phyloP scores from a whole-genome alignment of 2,797 vertebrate species.

The Labeo calbasu region DNA sequence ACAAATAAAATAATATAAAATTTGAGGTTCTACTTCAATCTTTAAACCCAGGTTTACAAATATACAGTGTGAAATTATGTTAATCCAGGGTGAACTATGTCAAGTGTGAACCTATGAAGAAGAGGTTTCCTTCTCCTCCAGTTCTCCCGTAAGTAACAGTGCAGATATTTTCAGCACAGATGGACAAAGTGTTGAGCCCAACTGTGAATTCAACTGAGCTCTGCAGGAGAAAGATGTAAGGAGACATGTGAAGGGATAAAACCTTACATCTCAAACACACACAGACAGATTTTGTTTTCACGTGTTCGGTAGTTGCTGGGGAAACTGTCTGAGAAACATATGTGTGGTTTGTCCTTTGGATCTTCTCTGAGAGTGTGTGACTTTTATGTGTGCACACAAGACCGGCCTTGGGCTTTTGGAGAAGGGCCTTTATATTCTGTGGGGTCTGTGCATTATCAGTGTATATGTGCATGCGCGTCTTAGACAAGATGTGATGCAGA shows the following conservation, averaged over 20 bases:
- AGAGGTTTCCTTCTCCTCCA: not conserved
- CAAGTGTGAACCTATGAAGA: not conserved
- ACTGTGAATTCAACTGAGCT: conserved; percentile 27
- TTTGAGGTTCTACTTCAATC: not conserved
- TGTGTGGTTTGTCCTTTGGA: conserved; percentile 47
- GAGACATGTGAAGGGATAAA: not conserved
- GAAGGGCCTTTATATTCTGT: not conserved
- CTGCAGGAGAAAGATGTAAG: conserved; percentile 22
- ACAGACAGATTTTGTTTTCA: conserved; percentile 11
- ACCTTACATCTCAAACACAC: conserved; percentile 1
- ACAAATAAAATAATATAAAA: too few relatives aligned
- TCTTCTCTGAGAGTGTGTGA: conserved; percentile 15
- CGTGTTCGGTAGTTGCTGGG: conserved; percentile 35
- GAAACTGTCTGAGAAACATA: conserved; percentile 38
- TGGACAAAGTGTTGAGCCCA: conserved; percentile 3
- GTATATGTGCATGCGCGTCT: not conserved
- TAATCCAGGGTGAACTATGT: not conserved
- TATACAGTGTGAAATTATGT: not conserved
- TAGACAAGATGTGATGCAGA: not conserved
- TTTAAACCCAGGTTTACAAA: not conserved
- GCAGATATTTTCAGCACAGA: conserved; percentile 26
- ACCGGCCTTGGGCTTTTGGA: not conserved
- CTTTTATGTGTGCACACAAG: conserved; percentile 15
- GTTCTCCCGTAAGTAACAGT: not conserved
- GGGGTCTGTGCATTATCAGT: not conserved